Evolutionary conservation across 2,888 invertebrate species (phyloP).

Genomic region (Myathropa florea): DNA sequence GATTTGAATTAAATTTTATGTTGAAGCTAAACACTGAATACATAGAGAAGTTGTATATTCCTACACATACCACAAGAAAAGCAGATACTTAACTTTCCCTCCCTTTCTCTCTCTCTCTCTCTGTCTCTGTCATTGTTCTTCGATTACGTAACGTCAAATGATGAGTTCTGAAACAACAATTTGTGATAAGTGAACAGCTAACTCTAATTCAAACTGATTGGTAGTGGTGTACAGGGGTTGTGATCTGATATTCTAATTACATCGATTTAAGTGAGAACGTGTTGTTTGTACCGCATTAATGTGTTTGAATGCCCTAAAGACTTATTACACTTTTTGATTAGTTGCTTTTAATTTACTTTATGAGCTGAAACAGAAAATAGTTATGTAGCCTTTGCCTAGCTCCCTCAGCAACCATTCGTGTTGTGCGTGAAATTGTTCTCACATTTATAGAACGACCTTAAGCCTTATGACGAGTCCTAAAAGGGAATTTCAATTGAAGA

Average conservation of each 20-base stretch:
- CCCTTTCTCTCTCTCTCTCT: background rate
- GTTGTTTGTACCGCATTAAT: background rate
- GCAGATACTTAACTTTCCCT: background rate
- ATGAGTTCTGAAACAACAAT: background rate
- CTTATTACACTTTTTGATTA: background rate
- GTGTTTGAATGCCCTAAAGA: background rate
- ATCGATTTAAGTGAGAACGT: background rate
- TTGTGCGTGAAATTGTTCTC: too few relatives aligned
- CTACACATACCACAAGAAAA: background rate
- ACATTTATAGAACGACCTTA: too few relatives aligned
- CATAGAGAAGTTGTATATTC: slow-evolving; percentile 42
- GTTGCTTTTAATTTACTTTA: too few relatives aligned
- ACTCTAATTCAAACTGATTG: background rate
- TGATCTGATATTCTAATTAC: background rate
- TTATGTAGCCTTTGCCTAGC: too few relatives aligned
- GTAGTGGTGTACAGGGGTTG: background rate
- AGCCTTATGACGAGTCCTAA: too few relatives aligned
- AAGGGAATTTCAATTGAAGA: too few relatives aligned
- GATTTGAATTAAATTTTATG: slow-evolving; percentile 36
- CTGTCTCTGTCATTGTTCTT: background rate
- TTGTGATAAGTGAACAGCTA: background rate
- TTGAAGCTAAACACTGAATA: slow-evolving; percentile 58
- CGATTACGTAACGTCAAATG: background rate
- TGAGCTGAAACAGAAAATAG: too few relatives aligned
- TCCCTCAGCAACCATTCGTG: too few relatives aligned